These are phyloP conservation scores for Callaeas wilsoni DNA, from an alignment of 2,113 vertebrate genomes.

Conservation along the genomic window DNA sequence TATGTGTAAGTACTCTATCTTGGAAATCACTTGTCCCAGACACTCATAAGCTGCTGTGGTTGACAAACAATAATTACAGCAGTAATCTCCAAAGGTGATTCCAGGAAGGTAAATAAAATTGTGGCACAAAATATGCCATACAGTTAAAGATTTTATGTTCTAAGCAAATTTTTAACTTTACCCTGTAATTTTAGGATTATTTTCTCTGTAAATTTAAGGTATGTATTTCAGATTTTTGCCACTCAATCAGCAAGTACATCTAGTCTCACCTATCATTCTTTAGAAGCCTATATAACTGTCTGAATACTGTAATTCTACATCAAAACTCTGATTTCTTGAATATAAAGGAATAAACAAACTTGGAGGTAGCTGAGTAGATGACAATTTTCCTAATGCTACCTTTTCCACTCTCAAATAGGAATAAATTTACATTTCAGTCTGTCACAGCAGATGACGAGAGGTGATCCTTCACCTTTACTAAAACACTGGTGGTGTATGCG, in stretches of 20 bases:
- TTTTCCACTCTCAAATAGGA: not conserved
- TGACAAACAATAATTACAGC: not conserved
- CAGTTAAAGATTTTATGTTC: not conserved
- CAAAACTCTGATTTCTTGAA: not conserved
- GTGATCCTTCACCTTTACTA: not conserved
- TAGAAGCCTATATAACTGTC: not conserved
- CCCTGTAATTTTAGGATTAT: not conserved
- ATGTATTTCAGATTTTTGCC: not conserved
- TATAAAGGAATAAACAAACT: not conserved
- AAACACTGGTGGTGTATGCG: no score
- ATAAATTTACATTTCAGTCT: not conserved
- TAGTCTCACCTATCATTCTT: not conserved
- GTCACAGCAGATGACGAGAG: not conserved
- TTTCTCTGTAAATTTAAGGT: not conserved
- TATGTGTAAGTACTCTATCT: not conserved
- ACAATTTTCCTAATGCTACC: not conserved
- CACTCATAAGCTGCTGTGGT: not conserved
- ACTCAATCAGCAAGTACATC: not conserved
- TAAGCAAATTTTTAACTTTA: not conserved
- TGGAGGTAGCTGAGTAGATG: not conserved
- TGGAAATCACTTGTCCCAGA: not conserved
- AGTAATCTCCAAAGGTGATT: not conserved
- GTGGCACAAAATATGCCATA: not conserved
- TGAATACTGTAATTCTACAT: not conserved
- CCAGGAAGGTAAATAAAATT: not conserved